These are phyloP conservation scores for Sorex fumeus DNA, from an alignment of 2,113 vertebrate genomes.

Conservation along the genomic window DNA sequence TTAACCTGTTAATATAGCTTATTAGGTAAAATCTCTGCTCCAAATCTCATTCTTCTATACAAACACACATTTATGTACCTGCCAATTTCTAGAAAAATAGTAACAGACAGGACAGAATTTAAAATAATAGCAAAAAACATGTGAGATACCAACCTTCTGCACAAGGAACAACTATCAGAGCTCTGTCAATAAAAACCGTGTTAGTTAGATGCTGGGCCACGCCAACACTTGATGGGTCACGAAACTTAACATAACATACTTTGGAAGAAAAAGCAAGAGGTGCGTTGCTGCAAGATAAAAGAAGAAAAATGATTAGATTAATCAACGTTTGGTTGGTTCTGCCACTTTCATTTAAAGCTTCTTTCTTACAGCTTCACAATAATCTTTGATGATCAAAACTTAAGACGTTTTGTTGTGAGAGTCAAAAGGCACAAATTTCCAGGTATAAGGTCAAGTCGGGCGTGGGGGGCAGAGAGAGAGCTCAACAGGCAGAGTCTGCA, in stretches of 20 bases:
- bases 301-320: slow-evolving; percentile 79
- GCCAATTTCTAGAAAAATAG: slow-evolving; percentile 79
- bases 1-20: slow-evolving; percentile 56
- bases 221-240: slow-evolving; percentile 97
- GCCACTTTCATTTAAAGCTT: slow-evolving; percentile 63
- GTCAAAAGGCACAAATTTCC: not conserved
- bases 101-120: slow-evolving; percentile 80
- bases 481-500: no score
- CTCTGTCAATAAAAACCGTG: slow-evolving; percentile 99
- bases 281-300: slow-evolving; percentile 93
- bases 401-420: not conserved
- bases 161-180: slow-evolving; percentile 98
- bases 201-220: slow-evolving; percentile 99
- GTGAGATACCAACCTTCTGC: slow-evolving; percentile 96
- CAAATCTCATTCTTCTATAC: slow-evolving; percentile 35
- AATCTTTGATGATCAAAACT: slow-evolving; percentile 45
- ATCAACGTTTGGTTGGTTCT: slow-evolving; percentile 64
- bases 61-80: slow-evolving; percentile 42
- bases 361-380: slow-evolving; percentile 59
- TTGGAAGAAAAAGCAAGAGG: slow-evolving; percentile 97
- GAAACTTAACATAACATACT: slow-evolving; percentile 99
- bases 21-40: slow-evolving; percentile 10
- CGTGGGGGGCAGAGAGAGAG: no score
- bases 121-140: slow-evolving; percentile 76
- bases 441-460: not conserved